phyloP scores from a whole-genome alignment of 92 coral and sea anemone genomes.

The Pocillopora grandis region DNA sequence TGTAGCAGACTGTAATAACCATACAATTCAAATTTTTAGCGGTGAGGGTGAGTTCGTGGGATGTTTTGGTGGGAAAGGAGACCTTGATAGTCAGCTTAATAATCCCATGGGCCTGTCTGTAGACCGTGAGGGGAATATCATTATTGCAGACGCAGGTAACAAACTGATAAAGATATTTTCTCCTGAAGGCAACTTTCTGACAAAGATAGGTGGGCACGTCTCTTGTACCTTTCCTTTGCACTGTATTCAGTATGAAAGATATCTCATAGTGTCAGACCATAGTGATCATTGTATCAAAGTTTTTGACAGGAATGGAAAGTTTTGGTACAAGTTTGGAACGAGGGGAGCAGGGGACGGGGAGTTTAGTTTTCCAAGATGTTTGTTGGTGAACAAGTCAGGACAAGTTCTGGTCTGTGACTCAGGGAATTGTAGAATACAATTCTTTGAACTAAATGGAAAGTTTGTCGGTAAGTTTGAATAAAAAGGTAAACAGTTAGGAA shows the following conservation, averaged over 20 bases:
- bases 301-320: neutral
- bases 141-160: constrained; percentile 9
- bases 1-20: neutral
- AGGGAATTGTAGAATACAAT: neutral
- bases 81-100: neutral
- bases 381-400: constrained; percentile 6
- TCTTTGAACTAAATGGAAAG: neutral
- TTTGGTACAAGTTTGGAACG: neutral
- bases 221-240: neutral
- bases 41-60: constrained; percentile 4
- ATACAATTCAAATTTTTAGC: constrained; percentile 1
- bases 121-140: neutral
- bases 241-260: constrained; percentile 8
- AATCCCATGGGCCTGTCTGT: neutral
- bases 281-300: constrained; percentile 2
- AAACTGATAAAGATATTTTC: constrained; percentile 7
- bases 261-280: neutral
- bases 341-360: constrained; percentile 1
- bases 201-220: neutral
- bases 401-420: neutral
- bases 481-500: neutral
- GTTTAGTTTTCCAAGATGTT: neutral
- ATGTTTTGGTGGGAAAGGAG: neutral
- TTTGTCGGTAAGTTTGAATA: neutral
- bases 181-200: constrained; percentile 12